Conservation (phyloP, 2,888 invertebrate species). For the Cheiracanthium punctorium region DNA sequence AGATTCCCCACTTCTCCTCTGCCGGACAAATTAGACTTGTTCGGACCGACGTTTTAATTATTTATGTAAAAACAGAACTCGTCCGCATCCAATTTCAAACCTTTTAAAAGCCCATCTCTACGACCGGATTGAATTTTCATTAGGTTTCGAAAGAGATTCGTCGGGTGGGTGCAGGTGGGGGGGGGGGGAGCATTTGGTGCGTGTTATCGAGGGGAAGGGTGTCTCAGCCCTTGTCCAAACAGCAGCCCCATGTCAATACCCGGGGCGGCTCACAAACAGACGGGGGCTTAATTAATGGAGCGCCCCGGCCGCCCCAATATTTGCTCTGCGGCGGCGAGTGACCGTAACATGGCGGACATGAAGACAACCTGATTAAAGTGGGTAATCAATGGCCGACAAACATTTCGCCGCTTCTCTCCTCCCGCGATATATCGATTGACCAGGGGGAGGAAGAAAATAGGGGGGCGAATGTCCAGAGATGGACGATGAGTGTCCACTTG, state of each 20-base stretch:
- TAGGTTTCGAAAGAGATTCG: constrained; percentile 23
- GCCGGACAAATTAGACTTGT: constrained; percentile 15
- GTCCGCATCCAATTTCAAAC: constrained; percentile 43
- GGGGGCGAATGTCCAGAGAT: constrained; percentile 19
- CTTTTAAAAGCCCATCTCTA: constrained; percentile 64
- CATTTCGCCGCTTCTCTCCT: constrained; percentile 63
- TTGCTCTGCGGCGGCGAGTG: constrained; percentile 68
- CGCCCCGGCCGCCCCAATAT: constrained; percentile 36
- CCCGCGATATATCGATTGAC: constrained; percentile 38
- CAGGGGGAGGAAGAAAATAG: constrained; percentile 5
- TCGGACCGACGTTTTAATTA: constrained; percentile 46
- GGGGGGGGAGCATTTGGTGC: background rate
- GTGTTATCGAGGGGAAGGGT: constrained; percentile 33
- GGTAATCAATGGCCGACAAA: constrained; percentile 70
- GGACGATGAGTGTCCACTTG: constrained; percentile 58
- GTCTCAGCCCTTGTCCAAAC: constrained; percentile 61
- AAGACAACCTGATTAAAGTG: constrained; percentile 70
- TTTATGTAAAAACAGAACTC: constrained; percentile 54
- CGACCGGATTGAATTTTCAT: constrained; percentile 67
- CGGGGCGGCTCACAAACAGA: constrained; percentile 37
- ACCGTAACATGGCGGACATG: constrained; percentile 66
- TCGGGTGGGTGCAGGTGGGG: no score
- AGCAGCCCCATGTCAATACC: constrained; percentile 62
- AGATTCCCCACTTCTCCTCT: background rate
- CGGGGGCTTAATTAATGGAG: constrained; percentile 66